phyloP scores from a whole-genome alignment of 2,888 invertebrate genomes.

The Neoscelio sp. region DNA sequence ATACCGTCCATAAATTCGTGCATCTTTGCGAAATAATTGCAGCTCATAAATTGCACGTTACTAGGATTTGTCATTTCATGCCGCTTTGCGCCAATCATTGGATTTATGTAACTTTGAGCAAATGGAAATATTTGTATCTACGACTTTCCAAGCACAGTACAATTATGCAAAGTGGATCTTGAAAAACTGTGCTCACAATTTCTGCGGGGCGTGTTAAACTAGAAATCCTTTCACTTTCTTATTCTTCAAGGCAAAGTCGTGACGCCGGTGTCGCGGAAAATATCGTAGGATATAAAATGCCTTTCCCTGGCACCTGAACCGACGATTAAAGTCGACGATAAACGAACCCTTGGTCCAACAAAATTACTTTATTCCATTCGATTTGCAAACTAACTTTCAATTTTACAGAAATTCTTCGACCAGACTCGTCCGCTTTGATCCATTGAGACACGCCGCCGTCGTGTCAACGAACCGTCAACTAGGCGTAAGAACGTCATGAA shows the following conservation, averaged over 20 bases:
- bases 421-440: too few species aligned
- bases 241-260: conserved; percentile 76
- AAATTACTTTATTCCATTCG: too few species aligned
- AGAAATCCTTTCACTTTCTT: conserved; percentile 78
- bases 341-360: too few species aligned
- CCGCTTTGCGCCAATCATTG: background rate
- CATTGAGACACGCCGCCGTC: too few species aligned
- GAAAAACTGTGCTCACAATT: conserved; percentile 57
- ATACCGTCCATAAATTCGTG: conserved; percentile 4
- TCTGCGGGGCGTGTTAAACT: conserved; percentile 60
- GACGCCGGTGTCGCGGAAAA: conserved; percentile 63
- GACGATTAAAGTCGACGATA: conserved; percentile 1
- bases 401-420: too few species aligned
- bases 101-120: conserved; percentile 25
- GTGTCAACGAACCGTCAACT: too few species aligned
- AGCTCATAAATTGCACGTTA: background rate
- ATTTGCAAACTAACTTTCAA: too few species aligned
- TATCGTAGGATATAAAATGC: conserved; percentile 46
- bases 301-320: conserved; percentile 30
- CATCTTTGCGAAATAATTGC: conserved; percentile 6
- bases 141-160: conserved; percentile 40
- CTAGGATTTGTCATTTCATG: background rate
- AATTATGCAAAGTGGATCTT: conserved; percentile 66
- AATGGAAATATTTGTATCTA: conserved; percentile 32
- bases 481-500: too few species aligned